A percentile compares a stretch with the other conserved stretches of the same genome.
Conservation (phyloP, 2,888 invertebrate species). For the Isotomurus palustris region DNA sequence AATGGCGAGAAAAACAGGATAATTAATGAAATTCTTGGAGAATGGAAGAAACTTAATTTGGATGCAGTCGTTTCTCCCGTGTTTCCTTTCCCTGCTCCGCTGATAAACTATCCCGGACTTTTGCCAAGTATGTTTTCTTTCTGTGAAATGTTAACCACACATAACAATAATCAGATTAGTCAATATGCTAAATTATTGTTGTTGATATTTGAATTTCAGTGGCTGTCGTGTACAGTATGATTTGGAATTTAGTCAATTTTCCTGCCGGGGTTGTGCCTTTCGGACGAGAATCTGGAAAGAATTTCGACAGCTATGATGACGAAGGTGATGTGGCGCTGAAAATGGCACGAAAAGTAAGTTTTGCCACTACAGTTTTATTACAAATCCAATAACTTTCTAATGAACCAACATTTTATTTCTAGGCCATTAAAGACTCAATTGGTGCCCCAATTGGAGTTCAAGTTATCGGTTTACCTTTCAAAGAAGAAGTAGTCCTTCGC, state of each 20-base stretch:
- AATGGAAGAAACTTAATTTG: constrained; percentile 37
- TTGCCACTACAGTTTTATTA: not conserved
- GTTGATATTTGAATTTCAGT: constrained; percentile 13
- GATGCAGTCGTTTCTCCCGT: constrained; percentile 39
- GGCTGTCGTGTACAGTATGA: constrained; percentile 24
- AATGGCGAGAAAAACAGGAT: constrained; percentile 25
- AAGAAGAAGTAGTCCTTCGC: constrained; percentile 41
- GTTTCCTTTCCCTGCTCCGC: constrained; percentile 41
- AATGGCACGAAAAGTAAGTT: constrained; percentile 28
- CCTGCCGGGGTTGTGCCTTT: constrained; percentile 28
- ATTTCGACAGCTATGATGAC: constrained; percentile 25
- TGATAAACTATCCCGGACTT: constrained; percentile 37
- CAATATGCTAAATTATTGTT: constrained; percentile 3
- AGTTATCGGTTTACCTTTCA: constrained; percentile 34
- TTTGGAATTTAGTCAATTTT: constrained; percentile 25
- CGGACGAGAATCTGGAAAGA: constrained; percentile 34
- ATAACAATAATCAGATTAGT: constrained; percentile 1
- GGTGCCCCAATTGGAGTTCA: constrained; percentile 43
- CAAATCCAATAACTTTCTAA: constrained; percentile 1
- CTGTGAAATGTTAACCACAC: no score
- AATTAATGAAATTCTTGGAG: constrained; percentile 27
- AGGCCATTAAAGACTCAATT: constrained; percentile 39
- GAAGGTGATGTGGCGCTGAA: constrained; percentile 35
- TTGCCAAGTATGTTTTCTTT: constrained; percentile 34
- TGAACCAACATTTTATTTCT: no score